Evolutionary conservation across 2,113 vertebrate species (phyloP), one percentile per base, ranked within the genome.

Genomic region (Sialia sialis): DNA sequence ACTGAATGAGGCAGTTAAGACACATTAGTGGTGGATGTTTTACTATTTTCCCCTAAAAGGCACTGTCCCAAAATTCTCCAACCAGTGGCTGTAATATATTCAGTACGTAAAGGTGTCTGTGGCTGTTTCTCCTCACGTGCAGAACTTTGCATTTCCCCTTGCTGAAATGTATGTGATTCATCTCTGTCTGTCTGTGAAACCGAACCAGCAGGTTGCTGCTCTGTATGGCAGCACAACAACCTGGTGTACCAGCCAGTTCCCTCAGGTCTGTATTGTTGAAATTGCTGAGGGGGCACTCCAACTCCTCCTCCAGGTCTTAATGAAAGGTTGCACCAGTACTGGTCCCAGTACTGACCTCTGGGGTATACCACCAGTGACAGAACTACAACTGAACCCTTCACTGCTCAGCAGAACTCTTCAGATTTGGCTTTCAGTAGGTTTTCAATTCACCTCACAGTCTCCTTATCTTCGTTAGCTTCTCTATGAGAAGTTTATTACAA

Each of bases 1-100:
- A 63, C 5, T 6, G 13, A 54, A 13, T 2, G 8, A 64, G 11
- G 7, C 9, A 55, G 18, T 23, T 60, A 69, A 20, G 23, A 74
- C 21, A 34, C 0, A 0, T 43, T 14, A 68, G 6, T 17, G 4
- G 26, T 19, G 3, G 51, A 68, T 1, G 0, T 63, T 75, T 70
- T 56, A 46, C 3, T 26, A 9, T 63, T 85, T 78, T 75, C 3
- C 22, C 22, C 26, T 49, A 23, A 78, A 83, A 75, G 4, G 2
- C 12, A 26, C 8, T 29, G 19, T 70, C 8, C 32, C 23, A 80
- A 59, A 73, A 9, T 68, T 87, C 36, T 63, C 6, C 19, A 58
- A 15, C 8, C 56, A 64, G 15, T 2, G 3, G 7, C 13, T 77
- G 10, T n/a, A 36, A 43, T 46, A 29, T 82, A 6, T 66, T 60